phyloP scores from a whole-genome alignment of 2,888 invertebrate species.

The Cetonia aurata region DNA sequence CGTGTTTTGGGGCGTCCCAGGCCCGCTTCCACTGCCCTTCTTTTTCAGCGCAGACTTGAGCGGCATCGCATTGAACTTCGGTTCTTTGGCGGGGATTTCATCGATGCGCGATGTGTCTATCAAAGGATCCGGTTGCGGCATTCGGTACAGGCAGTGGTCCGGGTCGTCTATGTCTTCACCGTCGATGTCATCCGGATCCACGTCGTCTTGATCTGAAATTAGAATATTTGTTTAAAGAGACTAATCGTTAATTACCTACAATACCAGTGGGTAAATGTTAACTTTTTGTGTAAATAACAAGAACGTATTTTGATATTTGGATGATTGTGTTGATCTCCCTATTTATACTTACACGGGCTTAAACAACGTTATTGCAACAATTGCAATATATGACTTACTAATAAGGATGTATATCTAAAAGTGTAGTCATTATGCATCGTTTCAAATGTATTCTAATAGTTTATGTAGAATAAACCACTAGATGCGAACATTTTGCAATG shows the following conservation, averaged over 20 bases:
- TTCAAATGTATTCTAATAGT: conserved; percentile 1
- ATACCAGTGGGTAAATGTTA: neutral
- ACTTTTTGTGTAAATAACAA: neutral
- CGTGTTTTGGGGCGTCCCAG: conserved; percentile 77
- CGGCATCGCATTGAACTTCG: conserved; percentile 90
- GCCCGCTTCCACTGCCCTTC: conserved; percentile 71
- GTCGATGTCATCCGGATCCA: conserved; percentile 69
- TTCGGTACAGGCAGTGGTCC: conserved; percentile 72
- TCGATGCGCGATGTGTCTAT: conserved; percentile 89
- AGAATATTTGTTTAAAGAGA: conserved; percentile 9
- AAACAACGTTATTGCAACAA: no score
- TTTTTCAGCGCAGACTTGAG: conserved; percentile 94
- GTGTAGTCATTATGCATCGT: no score
- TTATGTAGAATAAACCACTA: neutral
- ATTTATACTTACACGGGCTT: no score
- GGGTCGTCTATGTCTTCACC: conserved; percentile 77
- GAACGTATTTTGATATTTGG: no score
- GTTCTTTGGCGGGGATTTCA: conserved; percentile 94
- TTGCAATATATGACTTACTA: no score
- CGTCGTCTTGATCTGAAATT: conserved; percentile 45
- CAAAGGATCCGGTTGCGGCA: conserved; percentile 74
- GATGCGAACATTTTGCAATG: conserved; percentile 20
- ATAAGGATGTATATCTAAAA: no score
- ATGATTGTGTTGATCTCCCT: no score
- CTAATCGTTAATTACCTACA: neutral